Evolutionary conservation across 1,140 invertebrate genomes (phyloP).

Genomic region (Wiebesia pumilae): DNA sequence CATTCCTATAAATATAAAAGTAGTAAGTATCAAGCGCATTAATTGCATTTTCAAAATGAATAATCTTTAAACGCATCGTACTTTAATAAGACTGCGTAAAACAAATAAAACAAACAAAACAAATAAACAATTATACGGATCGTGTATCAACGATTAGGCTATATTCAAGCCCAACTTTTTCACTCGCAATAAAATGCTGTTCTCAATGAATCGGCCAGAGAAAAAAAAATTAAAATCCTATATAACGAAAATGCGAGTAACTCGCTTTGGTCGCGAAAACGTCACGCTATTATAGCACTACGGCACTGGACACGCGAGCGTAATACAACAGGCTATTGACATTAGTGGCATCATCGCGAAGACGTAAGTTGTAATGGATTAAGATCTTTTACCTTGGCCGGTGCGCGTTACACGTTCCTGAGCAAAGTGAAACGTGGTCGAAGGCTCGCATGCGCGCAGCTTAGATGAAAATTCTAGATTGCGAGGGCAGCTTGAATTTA

Average conservation of each 20-base stretch:
- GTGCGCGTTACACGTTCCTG: constrained; percentile 10
- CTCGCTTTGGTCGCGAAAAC: background rate
- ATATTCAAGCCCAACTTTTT: background rate
- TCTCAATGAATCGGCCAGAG: background rate
- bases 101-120: background rate
- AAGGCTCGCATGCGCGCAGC: background rate
- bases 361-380: background rate
- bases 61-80: too few relatives aligned
- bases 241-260: too few relatives aligned
- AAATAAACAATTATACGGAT: background rate
- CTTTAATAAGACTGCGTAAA: too few relatives aligned
- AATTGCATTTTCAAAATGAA: too few relatives aligned
- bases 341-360: background rate
- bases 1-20: too few relatives aligned
- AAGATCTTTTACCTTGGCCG: background rate
- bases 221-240: too few relatives aligned
- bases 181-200: background rate
- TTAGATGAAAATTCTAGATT: constrained; percentile 36
- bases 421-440: background rate
- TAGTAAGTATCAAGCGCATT: too few relatives aligned
- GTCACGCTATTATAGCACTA: background rate
- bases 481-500: background rate
- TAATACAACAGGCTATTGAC: background rate
- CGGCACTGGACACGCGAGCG: background rate
- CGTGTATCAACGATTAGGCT: background rate